Percentiles rank a stretch among this genome's conserved stretches.
These are phyloP conservation scores for Steatocranus sp. DNA, from an alignment of 2,797 vertebrate species.

Conservation along the genomic window DNA sequence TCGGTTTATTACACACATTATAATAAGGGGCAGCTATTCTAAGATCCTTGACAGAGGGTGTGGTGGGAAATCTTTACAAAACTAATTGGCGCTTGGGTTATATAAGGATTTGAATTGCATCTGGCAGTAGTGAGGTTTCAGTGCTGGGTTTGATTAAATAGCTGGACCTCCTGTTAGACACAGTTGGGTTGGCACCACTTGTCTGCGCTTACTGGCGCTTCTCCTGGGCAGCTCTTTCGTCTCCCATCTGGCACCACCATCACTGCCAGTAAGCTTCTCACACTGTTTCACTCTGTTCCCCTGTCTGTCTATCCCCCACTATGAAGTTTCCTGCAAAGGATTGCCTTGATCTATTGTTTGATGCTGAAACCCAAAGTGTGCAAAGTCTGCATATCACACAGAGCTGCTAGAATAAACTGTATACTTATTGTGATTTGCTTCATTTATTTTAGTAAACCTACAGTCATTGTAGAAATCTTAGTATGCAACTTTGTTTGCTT, in stretches of 20 bases:
- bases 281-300: constrained; percentile 45
- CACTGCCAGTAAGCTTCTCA: constrained; percentile 67
- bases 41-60: constrained; percentile 46
- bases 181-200: constrained; percentile 76
- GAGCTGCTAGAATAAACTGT: not conserved
- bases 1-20: constrained; percentile 15
- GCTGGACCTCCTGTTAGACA: constrained; percentile 78
- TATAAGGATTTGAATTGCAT: constrained; percentile 77
- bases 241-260: constrained; percentile 74
- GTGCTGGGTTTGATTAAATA: constrained; percentile 79
- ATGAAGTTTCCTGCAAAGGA: constrained; percentile 42
- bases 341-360: constrained; percentile 26
- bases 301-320: constrained; percentile 37
- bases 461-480: not conserved
- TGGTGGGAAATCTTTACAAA: constrained; percentile 62
- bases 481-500: not conserved
- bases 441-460: not conserved
- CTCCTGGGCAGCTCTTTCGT: constrained; percentile 67
- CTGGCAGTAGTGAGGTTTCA: constrained; percentile 74
- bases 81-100: constrained; percentile 68
- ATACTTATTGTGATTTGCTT: not conserved
- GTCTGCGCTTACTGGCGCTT: constrained; percentile 72
- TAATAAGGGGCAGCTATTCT: constrained; percentile 26
- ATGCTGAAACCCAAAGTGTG: not conserved
- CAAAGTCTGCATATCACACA: not conserved